Percentiles rank a stretch among this genome's conserved stretches.
Conservation (phyloP, 2,888 invertebrate species). For the Rotaria sp. region DNA sequence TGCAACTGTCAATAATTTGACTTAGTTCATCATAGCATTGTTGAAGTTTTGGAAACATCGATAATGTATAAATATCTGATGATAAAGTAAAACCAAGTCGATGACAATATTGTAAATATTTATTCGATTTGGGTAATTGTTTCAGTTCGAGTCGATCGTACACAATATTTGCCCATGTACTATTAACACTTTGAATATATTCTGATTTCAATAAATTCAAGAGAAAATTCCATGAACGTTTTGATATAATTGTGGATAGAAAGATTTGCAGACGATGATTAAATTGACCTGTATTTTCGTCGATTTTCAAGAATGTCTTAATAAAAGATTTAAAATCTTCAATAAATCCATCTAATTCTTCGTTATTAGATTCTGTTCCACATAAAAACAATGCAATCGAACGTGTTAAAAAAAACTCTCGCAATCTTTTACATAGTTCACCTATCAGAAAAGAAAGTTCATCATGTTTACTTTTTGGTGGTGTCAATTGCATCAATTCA, state of each 20-base stretch:
- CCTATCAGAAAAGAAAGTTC: accelerated
- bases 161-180: not conserved
- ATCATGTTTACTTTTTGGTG: not conserved
- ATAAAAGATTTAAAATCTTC: not conserved
- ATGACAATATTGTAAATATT: not conserved
- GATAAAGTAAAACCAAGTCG: not conserved
- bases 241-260: not conserved
- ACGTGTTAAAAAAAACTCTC: not conserved
- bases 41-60: not conserved
- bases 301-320: not conserved
- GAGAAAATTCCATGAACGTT: not conserved
- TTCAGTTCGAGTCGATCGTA: not conserved
- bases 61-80: not conserved
- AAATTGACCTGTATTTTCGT: not conserved
- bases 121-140: not conserved
- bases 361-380: not conserved
- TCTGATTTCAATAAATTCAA: not conserved
- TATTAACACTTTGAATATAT: not conserved
- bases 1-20: not conserved
- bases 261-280: not conserved
- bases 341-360: no score
- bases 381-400: not conserved
- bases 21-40: not conserved
- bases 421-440: not conserved
- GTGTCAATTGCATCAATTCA: not conserved